Conservation (phyloP, 2,113 vertebrate genomes). For the Noctilio leporinus region DNA sequence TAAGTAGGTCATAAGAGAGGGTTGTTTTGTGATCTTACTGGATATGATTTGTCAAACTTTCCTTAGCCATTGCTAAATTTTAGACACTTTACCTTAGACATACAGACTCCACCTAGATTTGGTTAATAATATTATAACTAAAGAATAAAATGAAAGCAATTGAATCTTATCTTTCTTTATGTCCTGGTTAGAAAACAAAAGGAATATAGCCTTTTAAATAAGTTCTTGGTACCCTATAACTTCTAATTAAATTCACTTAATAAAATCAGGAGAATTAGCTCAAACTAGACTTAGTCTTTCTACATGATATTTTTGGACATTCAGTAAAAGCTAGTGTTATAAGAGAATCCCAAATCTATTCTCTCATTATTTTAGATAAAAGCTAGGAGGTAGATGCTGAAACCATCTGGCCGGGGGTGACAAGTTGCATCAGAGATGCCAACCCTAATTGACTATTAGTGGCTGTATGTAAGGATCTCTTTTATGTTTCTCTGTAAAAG, state of each 20-base stretch:
- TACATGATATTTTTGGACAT: neutral
- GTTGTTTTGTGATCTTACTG: neutral
- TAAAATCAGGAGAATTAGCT: neutral
- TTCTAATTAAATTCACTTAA: neutral
- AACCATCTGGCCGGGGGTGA: neutral
- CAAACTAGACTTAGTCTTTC: neutral
- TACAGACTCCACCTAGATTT: neutral
- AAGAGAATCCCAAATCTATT: neutral
- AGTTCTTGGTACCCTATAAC: neutral
- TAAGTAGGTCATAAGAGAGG: neutral
- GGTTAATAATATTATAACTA: neutral
- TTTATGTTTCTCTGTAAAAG: neutral
- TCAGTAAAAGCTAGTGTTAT: neutral
- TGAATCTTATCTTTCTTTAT: neutral
- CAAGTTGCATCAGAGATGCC: neutral
- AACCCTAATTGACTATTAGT: slow-evolving; percentile 41
- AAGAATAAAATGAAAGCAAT: neutral
- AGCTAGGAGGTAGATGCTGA: neutral
- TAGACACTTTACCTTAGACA: neutral
- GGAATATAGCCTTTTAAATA: neutral
- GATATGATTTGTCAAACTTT: neutral
- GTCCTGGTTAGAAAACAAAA: neutral
- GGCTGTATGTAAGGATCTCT: neutral
- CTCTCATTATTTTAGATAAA: slow-evolving; percentile 43
- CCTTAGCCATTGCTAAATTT: neutral